These are phyloP conservation scores for Ctenopoma kingsleyae DNA, from an alignment of 2,797 vertebrate genomes.

Conservation along the genomic window DNA sequence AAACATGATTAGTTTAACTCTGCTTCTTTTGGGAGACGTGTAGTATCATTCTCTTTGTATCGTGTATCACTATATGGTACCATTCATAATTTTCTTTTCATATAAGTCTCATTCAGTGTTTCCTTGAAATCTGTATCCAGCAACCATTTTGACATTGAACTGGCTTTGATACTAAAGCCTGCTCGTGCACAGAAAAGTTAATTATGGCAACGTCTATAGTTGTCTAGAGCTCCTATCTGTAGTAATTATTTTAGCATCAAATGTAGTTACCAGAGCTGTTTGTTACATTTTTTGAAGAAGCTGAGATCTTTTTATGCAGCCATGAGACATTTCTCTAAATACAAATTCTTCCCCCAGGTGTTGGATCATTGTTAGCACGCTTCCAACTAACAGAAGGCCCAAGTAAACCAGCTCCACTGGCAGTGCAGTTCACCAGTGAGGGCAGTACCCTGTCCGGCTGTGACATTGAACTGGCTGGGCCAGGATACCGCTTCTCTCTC, in stretches of 20 bases:
- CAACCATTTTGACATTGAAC: constrained; percentile 11
- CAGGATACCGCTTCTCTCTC: constrained; percentile 97
- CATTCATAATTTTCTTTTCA: not conserved
- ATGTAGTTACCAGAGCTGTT: not conserved
- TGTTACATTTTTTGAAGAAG: not conserved
- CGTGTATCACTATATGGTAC: not conserved
- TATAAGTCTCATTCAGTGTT: not conserved
- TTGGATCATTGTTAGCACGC: constrained; percentile 94
- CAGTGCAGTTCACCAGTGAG: constrained; percentile 98
- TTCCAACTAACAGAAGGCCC: constrained; percentile 95
- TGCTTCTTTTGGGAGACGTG: not conserved
- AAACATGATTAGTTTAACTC: constrained; percentile 5
- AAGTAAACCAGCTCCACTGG: constrained; percentile 93
- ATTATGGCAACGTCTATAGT: not conserved
- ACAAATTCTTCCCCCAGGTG: constrained; percentile 82
- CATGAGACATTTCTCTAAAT: not conserved
- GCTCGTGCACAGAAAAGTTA: not conserved
- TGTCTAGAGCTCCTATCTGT: not conserved
- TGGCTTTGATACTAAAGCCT: not conserved
- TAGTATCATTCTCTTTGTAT: not conserved
- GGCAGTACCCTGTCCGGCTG: constrained; percentile 96
- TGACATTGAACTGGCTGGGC: constrained; percentile 95
- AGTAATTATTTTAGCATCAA: constrained; percentile 9
- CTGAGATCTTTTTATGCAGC: not conserved
- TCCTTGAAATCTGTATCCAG: not conserved